Conservation (phyloP, 2,113 vertebrate genomes). For the Archilochus colubris region DNA sequence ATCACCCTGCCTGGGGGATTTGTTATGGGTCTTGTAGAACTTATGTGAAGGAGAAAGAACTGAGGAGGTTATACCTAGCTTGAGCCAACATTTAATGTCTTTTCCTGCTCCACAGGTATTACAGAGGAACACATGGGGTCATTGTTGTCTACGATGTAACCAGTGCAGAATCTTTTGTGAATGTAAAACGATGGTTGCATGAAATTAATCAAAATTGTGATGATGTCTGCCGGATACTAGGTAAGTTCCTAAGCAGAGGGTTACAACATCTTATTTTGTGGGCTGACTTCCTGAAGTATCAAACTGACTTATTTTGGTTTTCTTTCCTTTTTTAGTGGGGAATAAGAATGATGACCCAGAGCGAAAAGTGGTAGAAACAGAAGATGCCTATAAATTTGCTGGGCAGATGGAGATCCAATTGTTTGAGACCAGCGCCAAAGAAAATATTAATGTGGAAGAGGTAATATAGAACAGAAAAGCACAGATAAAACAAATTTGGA, state of each 20-base stretch:
- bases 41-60: neutral
- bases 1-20: neutral
- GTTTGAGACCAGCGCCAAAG: conserved; percentile 99
- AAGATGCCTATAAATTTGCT: conserved; percentile 97
- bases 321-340: conserved; percentile 82
- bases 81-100: neutral
- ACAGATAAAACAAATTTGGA: fast-evolving
- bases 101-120: conserved; percentile 83
- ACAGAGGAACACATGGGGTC: conserved; percentile 96
- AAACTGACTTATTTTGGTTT: neutral
- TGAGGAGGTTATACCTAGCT: neutral
- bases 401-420: conserved; percentile 98
- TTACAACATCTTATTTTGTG: neutral
- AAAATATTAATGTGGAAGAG: conserved; percentile 98
- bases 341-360: conserved; percentile 98
- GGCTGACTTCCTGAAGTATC: neutral
- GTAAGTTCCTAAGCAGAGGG: conserved; percentile 63
- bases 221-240: conserved; percentile 98
- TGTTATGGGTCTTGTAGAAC: neutral
- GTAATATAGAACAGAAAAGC: conserved; percentile 65
- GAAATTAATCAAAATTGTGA: conserved; percentile 99
- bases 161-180: conserved; percentile 98
- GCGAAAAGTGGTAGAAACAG: conserved; percentile 97
- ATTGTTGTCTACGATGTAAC: conserved; percentile 98
- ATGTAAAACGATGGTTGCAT: conserved; percentile 98